Base-by-base conservation (phyloP, 2,113 vertebrate species). In the Ptychochromis oligacanthus region DNA sequence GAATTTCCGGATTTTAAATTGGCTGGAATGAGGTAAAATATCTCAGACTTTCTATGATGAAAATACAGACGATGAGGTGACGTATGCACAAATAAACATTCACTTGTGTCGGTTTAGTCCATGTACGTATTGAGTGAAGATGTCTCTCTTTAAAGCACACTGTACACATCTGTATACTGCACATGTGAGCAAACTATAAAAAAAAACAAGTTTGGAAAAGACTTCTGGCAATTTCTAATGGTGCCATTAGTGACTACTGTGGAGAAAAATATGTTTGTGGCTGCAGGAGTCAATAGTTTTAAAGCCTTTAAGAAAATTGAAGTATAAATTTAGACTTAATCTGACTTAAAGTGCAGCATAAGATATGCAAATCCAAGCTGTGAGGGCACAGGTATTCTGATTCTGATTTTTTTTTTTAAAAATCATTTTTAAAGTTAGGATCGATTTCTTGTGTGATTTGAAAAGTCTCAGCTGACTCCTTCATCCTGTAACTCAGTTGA, bases 121-220 rank as follows among this genome's bases (percentile, higher is more conserved):
- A 3, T 67, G 14, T 67, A 43, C 40, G 0, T 0, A 1, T 40
- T 40, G 36, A 64, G 61, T 15, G 20, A 22, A 5, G 12, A 15
- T 64, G 62, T 24, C 1, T 1, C 36, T 43, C 28, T 36, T 36
- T 36, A 36, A 8, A 36, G 36, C 38, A 0, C 24, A 11, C 22
- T 26, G 36, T 36, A 65, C 2, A 65, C n/a, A 36, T 65, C 62
- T 65, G 62, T n/a, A 65, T 6, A 43, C 36, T 43, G n/a, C 62
- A 65, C 36, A 43, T 43, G 61, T 43, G 13, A 67, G 38, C 62
- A 26, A 1, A 67, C n/a, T 10, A 36, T 18, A 62, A 38, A 65
- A 46, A 46, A 65, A 13, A n/a, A n/a, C 0, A 8, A 67, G 13
- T 26, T 46, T 26, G 22, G 64, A 67, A 31, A 31, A 31, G 64